A percentile compares a stretch with the other conserved stretches of the same genome.
Evolutionary conservation across 1,140 invertebrate genomes (phyloP).

Genomic region (Drosophila sturtevanti): DNA sequence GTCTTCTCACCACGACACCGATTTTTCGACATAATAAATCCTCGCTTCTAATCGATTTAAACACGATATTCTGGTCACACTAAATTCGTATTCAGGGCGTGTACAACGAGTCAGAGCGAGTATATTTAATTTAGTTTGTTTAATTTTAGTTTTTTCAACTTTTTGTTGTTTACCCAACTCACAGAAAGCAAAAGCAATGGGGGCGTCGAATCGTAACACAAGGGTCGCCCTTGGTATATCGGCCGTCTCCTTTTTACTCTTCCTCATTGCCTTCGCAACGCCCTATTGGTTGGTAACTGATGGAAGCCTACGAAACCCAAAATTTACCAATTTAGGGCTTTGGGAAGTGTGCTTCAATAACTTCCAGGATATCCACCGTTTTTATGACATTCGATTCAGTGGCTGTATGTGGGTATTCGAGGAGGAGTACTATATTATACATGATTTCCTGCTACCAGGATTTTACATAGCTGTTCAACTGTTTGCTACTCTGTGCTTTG

Average conservation of each 20-base stretch:
- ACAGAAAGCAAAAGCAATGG: constrained; percentile 68
- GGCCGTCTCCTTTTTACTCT: constrained; percentile 87
- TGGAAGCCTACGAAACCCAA: constrained; percentile 89
- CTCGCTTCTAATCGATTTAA: too few relatives aligned
- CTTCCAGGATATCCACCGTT: constrained; percentile 91
- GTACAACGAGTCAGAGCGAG: constrained; percentile 1
- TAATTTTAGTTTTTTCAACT: not conserved
- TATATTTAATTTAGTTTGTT: constrained; percentile 5
- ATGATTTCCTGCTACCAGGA: constrained; percentile 90
- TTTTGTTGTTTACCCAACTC: not conserved
- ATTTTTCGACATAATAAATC: too few relatives aligned
- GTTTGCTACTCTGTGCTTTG: constrained; percentile 94
- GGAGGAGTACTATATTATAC: constrained; percentile 95
- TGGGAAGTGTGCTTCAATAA: constrained; percentile 96
- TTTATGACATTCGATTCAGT: constrained; percentile 90
- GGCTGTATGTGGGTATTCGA: constrained; percentile 97
- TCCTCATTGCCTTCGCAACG: constrained; percentile 94
- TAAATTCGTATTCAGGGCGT: constrained; percentile 2
- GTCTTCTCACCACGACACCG: too few relatives aligned
- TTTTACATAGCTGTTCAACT: constrained; percentile 97
- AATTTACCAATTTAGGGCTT: constrained; percentile 93
- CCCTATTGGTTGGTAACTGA: constrained; percentile 96
- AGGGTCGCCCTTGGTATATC: constrained; percentile 88
- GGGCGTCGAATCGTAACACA: constrained; percentile 87
- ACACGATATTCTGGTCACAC: not conserved